These are phyloP conservation scores for Pleuronectes platessa DNA, from an alignment of 2,113 vertebrate genomes.

Conservation along the genomic window DNA sequence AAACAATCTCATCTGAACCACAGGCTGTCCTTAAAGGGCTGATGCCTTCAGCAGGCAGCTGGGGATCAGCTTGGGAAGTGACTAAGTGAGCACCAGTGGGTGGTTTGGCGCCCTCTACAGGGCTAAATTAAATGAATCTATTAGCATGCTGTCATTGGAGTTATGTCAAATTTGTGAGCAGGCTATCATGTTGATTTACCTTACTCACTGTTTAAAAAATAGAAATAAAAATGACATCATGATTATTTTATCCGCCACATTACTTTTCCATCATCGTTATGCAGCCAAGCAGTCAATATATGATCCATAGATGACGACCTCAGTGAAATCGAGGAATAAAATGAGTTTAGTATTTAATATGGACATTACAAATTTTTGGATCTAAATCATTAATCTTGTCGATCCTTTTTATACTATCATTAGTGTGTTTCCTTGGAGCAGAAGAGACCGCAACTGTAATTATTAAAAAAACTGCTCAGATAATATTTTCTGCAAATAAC, in stretches of 20 bases:
- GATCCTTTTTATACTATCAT: constrained; percentile 31
- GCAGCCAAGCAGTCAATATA: constrained; percentile 6
- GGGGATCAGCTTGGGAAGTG: background rate
- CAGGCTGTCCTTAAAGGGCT: background rate
- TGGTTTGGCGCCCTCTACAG: constrained; percentile 66
- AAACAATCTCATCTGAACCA: background rate
- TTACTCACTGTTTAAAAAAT: constrained; percentile 4
- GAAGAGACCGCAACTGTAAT: background rate
- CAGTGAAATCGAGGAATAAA: constrained; percentile 1
- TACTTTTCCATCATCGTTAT: constrained; percentile 15
- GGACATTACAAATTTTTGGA: constrained; percentile 28
- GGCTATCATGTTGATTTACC: constrained; percentile 18
- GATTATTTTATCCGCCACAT: constrained; percentile 5
- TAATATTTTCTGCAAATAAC: constrained; percentile 30
- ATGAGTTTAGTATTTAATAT: constrained; percentile 54
- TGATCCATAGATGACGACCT: constrained; percentile 1
- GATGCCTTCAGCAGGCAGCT: background rate
- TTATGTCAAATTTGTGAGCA: constrained; percentile 24
- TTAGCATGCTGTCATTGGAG: constrained; percentile 6
- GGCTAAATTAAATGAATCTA: background rate
- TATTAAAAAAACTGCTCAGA: constrained; percentile 6
- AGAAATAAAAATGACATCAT: constrained; percentile 16
- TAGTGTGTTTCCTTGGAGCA: constrained; percentile 18
- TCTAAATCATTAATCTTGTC: constrained; percentile 57
- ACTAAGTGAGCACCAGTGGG: constrained; percentile 18